Conservation (phyloP, 2,888 invertebrate species). For the Pediacus dermestoides region DNA sequence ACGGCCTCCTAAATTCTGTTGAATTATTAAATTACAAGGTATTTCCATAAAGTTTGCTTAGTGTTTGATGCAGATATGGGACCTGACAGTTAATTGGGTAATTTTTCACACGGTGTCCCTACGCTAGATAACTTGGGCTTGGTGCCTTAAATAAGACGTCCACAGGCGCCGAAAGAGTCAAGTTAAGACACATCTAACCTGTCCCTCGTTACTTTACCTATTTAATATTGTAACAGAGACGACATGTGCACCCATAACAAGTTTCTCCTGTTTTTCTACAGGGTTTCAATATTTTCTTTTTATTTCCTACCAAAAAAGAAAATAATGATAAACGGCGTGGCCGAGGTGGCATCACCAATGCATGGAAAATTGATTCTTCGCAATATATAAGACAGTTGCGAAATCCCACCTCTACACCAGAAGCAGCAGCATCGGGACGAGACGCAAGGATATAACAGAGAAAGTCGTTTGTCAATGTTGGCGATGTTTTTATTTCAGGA, state of each 20-base stretch:
- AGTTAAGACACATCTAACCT: slow-evolving; percentile 1
- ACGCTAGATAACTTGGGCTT: no score
- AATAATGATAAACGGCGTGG: no score
- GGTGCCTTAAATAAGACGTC: no score
- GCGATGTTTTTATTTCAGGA: slow-evolving; percentile 1
- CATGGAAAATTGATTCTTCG: background rate
- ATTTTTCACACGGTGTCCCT: slow-evolving; percentile 1
- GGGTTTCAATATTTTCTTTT: background rate
- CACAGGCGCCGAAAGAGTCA: background rate
- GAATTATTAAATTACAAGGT: slow-evolving; percentile 1
- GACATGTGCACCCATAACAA: background rate
- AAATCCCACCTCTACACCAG: no score
- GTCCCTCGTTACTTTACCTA: background rate
- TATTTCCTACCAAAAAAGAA: no score
- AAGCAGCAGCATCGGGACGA: slow-evolving; percentile 1
- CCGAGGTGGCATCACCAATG: no score
- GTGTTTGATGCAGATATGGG: slow-evolving; percentile 1
- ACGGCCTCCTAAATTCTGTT: no score
- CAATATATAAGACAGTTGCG: background rate
- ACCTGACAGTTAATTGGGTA: slow-evolving; percentile 1
- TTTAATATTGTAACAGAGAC: background rate
- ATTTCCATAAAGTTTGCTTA: slow-evolving; percentile 2
- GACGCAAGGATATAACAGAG: no score
- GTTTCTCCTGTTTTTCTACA: background rate
- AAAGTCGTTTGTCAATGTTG: slow-evolving; percentile 2